A percentile compares a stretch with the other conserved stretches of the same genome.
Evolutionary conservation across 2,888 invertebrate species (phyloP).

Genomic region (Deroplatys truncata): DNA sequence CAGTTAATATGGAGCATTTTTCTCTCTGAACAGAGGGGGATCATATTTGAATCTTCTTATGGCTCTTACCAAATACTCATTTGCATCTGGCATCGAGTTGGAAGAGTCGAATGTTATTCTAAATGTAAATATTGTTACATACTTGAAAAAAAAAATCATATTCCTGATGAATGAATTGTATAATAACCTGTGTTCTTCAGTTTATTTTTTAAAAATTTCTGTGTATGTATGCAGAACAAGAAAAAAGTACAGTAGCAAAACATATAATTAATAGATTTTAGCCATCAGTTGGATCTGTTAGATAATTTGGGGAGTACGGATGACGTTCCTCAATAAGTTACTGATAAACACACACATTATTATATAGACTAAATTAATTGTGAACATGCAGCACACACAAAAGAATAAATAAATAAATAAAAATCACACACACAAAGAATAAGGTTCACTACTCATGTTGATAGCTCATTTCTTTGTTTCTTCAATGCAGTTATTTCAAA

Average conservation of each 20-base stretch:
- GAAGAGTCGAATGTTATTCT: constrained; percentile 44
- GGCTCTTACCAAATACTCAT: not conserved
- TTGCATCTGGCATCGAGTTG: constrained; percentile 6
- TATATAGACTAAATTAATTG: constrained; percentile 20
- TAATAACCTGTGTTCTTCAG: constrained; percentile 30
- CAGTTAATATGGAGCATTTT: not conserved
- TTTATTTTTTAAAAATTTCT: constrained; percentile 31
- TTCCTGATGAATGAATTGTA: constrained; percentile 32
- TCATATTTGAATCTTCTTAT: not conserved
- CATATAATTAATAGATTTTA: constrained; percentile 31
- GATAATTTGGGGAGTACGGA: constrained; percentile 43
- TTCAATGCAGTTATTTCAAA: not conserved
- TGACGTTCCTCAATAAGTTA: constrained; percentile 44
- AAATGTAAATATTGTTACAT: constrained; percentile 56
- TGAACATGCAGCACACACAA: not conserved
- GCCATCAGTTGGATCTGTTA: constrained; percentile 27
- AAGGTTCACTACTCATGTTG: not conserved
- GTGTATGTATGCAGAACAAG: constrained; percentile 30
- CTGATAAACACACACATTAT: constrained; percentile 29
- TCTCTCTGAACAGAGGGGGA: not conserved
- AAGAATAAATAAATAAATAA: not conserved
- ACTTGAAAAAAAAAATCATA: constrained; percentile 31
- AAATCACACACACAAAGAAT: not conserved
- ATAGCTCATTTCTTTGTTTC: constrained; percentile 14
- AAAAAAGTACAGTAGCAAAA: constrained; percentile 29